Base-by-base conservation (phyloP, 2,113 vertebrate genomes). In the Eira barbara region DNA sequence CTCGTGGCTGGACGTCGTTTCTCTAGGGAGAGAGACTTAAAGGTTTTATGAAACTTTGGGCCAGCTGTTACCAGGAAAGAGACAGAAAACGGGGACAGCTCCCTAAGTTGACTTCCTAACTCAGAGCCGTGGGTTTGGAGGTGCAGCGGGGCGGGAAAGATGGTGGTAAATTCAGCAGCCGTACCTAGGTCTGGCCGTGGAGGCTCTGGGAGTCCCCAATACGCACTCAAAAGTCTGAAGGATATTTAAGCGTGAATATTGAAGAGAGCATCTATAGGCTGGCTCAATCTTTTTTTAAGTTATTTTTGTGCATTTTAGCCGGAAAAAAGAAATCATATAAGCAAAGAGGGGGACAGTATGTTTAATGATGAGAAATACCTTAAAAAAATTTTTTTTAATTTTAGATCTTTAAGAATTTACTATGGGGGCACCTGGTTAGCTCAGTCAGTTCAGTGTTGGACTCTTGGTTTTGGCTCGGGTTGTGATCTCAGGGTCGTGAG, bases 1-100 rank as follows among this genome's bases (percentile, higher is more conserved):
- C 55, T 49, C 18, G 0, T 0, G 14, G 39, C 5, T 12, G 34
- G 14, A 34, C 2, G 0, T 17, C 3, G 7, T 65, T 65, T 76
- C 55, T 47, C 36, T 3, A 55, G 65, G 59, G 36, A 36, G 25
- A 65, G 47, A 65, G 36, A 39, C 7, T 15, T 14, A 7, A 31
- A 36, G 36, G 21, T 39, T 89, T 69, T 63, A 14, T 21, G 21
- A 47, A 36, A 3, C 21, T 86, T 49, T 18, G 78, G 47, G 59
- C 42, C 47, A 57, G 17, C 10, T 20, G 8, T 31, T 25, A 20
- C 57, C 34, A 67, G 63, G 63, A 52, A 15, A 25, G 42, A 18
- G 9, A 10, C 36, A 27, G 49, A 65, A 45, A 49, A 9, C 42
- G 52, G 27, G 7, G 13, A 17, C 34, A 17, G 27, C 15, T 18